phyloP scores from a whole-genome alignment of 2,113 vertebrate genomes.

The Microtus richardsoni region DNA sequence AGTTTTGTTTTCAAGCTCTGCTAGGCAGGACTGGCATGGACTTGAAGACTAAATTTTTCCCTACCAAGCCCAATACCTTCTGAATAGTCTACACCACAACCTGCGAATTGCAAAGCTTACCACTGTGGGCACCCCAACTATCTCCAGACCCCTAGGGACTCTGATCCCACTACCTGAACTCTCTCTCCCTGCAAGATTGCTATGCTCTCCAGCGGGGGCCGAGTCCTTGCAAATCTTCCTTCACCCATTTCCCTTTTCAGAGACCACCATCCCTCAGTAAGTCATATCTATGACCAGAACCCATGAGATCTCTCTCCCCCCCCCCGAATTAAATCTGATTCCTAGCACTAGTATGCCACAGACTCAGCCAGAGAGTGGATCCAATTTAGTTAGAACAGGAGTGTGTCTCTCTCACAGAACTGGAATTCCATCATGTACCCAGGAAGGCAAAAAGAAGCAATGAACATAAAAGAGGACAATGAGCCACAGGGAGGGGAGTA shows the following conservation, averaged over 20 bases:
- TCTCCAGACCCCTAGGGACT: not conserved
- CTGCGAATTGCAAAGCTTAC: not conserved
- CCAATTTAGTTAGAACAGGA: not conserved
- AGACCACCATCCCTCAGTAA: not conserved
- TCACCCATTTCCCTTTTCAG: not conserved
- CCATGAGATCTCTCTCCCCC: not conserved
- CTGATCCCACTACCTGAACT: not conserved
- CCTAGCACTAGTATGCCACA: not conserved
- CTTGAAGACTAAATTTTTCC: not conserved
- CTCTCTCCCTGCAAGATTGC: not conserved
- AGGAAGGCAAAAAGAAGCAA: not conserved
- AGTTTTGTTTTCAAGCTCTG: slow-evolving; percentile 28
- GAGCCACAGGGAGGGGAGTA: not conserved
- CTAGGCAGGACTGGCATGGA: not conserved
- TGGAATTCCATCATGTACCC: not conserved
- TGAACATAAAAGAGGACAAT: not conserved
- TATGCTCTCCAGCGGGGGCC: not conserved
- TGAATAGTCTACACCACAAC: not conserved
- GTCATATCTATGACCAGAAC: not conserved
- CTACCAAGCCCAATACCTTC: not conserved
- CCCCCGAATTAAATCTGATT: not conserved
- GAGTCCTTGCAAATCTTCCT: not conserved
- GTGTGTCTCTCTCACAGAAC: not conserved
- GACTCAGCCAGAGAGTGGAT: not conserved
- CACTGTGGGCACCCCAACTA: not conserved